Evolutionary conservation across 2,113 vertebrate genomes (phyloP), one percentile per base, ranked within the genome.

Genomic region (Anser cygnoides): DNA sequence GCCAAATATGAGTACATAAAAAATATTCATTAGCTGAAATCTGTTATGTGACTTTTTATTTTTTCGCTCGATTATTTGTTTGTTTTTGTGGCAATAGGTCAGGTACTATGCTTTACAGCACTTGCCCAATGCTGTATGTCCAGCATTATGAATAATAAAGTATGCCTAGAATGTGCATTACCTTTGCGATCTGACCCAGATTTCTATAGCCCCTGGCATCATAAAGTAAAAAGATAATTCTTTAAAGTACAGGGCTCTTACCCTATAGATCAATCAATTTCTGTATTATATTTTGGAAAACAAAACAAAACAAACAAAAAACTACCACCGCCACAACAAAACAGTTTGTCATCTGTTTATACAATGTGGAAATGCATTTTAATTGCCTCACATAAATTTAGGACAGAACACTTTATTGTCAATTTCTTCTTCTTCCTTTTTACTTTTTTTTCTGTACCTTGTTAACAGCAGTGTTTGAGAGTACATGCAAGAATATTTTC

Each of bases 301-400:
- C 18, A 46, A 46, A 46, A 46, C 44, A 46, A 46, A 46, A 46
- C 44, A 46, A 46, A 46, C 8, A 20, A 46, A 46, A 46, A 46
- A 46, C 18, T 46, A 46, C 44, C 44, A 46, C 44, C 44, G 19
- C 18, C 18, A 46, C 44, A 46, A 46, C 18, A 46, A 44, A 77
- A 14, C 16, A 68, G 10, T 92, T 90, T 95, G 81, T 88, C 91
- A 96, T 90, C 67, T 90, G 25, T 85, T 92, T 95, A 92, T 87
- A 72, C 66, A 92, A 80, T 62, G 73, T 84, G 87, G 92, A 88
- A 97, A 78, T 95, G 25, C 20, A 90, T 95, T 97, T 98, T 97
- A 97, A 97, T 96, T 98, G 65, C 66, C 67, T 92, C 82, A 86
- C 78, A 93, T 91, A 82, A 85, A 74, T 93, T 94, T 86, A 92